A percentile compares a stretch with the other conserved stretches of the same genome.
Evolutionary conservation across 2,888 invertebrate genomes (phyloP).

Genomic region (Darwinula stevensoni): DNA sequence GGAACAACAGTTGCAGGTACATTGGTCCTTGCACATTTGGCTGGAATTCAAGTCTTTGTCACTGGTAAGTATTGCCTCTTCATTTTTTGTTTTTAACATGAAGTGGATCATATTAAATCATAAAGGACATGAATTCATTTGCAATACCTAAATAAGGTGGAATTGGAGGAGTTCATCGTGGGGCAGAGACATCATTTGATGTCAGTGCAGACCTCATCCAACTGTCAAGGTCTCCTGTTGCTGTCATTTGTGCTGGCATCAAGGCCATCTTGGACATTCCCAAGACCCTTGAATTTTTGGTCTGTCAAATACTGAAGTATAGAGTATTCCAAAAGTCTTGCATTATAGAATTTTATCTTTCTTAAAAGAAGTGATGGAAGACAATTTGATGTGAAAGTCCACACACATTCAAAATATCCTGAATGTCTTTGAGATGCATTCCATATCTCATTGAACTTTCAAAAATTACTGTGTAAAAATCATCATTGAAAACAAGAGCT

Average conservation of each 20-base stretch:
- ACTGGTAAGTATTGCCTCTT: constrained; percentile 33
- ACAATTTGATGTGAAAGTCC: too few species aligned
- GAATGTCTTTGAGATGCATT: too few species aligned
- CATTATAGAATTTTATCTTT: constrained; percentile 1
- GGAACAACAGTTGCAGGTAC: constrained; percentile 94
- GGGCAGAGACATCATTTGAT: constrained; percentile 57
- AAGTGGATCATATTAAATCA: too few species aligned
- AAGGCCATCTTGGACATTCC: constrained; percentile 91
- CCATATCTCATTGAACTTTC: too few species aligned
- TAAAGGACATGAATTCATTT: too few species aligned
- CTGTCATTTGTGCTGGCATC: constrained; percentile 80
- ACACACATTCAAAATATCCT: too few species aligned
- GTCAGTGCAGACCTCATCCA: constrained; percentile 82
- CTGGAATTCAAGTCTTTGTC: constrained; percentile 65
- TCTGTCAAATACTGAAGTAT: constrained; percentile 17
- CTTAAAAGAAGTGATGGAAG: too few species aligned
- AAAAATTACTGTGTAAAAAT: too few species aligned
- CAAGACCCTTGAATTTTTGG: constrained; percentile 72
- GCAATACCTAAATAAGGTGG: too few species aligned
- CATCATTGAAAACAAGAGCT: too few species aligned
- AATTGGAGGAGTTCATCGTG: constrained; percentile 78
- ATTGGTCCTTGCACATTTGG: constrained; percentile 46
- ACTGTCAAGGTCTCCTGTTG: constrained; percentile 50
- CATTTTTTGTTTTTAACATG: constrained; percentile 15
- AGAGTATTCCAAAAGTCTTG: background rate